Evolutionary conservation across 2,888 invertebrate species (phyloP).

Genomic region (Drosophila subsilvestris): DNA sequence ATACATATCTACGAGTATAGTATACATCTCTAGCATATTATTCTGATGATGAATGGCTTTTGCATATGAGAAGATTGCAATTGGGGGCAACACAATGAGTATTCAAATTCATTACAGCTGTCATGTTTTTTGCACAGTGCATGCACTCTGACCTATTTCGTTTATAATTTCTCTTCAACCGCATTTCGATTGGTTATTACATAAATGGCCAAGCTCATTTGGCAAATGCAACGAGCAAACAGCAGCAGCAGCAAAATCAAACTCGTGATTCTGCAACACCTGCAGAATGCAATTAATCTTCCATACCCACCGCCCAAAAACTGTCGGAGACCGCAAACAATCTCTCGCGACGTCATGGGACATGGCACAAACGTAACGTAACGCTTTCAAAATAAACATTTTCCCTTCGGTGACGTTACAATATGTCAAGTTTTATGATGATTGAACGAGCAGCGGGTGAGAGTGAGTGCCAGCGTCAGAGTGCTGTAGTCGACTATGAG

Average conservation of each 20-base stretch:
- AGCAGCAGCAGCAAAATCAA: slow-evolving; percentile 8
- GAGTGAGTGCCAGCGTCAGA: neutral
- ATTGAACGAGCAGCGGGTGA: slow-evolving; percentile 52
- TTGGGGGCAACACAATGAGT: neutral
- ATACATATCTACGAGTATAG: neutral
- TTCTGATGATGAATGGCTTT: neutral
- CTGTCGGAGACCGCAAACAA: slow-evolving; percentile 45
- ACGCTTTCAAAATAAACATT: slow-evolving; percentile 4
- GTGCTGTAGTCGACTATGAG: neutral
- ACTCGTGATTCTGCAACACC: slow-evolving; percentile 26
- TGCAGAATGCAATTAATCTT: slow-evolving; percentile 47
- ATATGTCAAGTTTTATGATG: slow-evolving; percentile 57
- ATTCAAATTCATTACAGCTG: neutral
- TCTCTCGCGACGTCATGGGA: slow-evolving; percentile 16
- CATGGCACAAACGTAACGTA: slow-evolving; percentile 1
- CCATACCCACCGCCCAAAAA: slow-evolving; percentile 12
- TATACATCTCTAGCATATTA: neutral
- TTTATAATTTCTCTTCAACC: neutral
- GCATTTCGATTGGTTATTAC: slow-evolving; percentile 35
- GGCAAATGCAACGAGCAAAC: slow-evolving; percentile 47
- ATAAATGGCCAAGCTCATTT: slow-evolving; percentile 50
- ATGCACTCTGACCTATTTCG: neutral
- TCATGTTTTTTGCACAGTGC: no score
- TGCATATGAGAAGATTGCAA: neutral
- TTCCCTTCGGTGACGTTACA: slow-evolving; percentile 21